Evolutionary conservation across 2,888 invertebrate genomes (phyloP).

Genomic region (Megastigmus dorsalis): DNA sequence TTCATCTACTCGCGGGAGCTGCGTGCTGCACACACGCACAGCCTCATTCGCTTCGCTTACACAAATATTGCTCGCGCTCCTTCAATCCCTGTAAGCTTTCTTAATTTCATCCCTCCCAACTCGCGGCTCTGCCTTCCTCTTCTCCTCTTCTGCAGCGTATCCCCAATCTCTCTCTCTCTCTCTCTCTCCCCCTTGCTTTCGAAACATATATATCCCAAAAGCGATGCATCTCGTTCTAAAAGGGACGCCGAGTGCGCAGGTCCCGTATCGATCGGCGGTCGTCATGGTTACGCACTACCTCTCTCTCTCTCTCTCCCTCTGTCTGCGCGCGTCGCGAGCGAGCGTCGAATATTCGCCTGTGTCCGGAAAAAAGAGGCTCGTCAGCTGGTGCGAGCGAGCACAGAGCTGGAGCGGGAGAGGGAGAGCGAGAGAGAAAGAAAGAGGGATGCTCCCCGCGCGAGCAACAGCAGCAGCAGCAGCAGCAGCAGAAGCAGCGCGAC

Average conservation of each 20-base stretch:
- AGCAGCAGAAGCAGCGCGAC: not conserved
- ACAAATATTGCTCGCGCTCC: not conserved
- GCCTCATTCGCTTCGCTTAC: no score
- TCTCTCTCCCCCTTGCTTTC: not conserved
- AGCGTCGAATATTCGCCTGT: conserved; percentile 32
- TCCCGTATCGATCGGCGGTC: conserved; percentile 65
- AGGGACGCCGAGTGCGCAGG: conserved; percentile 64
- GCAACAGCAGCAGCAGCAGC: no score
- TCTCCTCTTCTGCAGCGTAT: not conserved
- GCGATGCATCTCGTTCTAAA: not conserved
- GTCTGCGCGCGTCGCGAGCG: not conserved
- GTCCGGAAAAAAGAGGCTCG: conserved; percentile 28
- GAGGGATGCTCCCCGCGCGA: no score
- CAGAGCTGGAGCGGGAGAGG: not conserved
- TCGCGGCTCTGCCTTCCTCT: no score
- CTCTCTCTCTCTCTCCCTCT: conserved; percentile 24
- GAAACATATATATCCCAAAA: no score
- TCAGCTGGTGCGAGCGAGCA: conserved; percentile 24
- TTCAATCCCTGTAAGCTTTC: conserved; percentile 17
- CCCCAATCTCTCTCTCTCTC: not conserved
- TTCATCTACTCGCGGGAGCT: no score
- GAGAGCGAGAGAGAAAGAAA: not conserved
- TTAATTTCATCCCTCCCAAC: conserved; percentile 32
- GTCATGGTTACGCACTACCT: conserved; percentile 18
- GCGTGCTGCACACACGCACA: no score